Percentiles rank a stretch among this genome's conserved stretches.
phyloP scores from a whole-genome alignment of 2,888 invertebrate species.

The Acleris holmiana region DNA sequence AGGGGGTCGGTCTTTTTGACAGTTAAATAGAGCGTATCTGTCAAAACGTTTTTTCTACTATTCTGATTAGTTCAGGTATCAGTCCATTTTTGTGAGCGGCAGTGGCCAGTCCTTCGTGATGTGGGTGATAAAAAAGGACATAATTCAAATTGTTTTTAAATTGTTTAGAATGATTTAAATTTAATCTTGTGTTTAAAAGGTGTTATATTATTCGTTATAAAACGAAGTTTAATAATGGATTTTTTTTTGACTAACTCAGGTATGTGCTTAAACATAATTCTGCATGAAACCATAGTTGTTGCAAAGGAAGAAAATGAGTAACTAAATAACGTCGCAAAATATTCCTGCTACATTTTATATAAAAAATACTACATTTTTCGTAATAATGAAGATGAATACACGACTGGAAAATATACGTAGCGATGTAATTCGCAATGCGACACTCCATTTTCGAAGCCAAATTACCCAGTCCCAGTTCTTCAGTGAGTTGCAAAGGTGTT shows the following conservation, averaged over 20 bases:
- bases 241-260: slow-evolving; percentile 13
- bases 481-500: slow-evolving; percentile 11
- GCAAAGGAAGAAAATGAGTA: no score
- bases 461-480: slow-evolving; percentile 19
- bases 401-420: slow-evolving; percentile 15
- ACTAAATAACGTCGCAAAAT: no score
- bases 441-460: slow-evolving; percentile 22
- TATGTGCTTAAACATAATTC: not conserved
- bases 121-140: slow-evolving; percentile 31
- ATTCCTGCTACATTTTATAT: not conserved
- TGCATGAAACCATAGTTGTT: not conserved
- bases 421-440: slow-evolving; percentile 20
- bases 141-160: not conserved
- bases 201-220: not conserved
- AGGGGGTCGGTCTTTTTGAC: slow-evolving; percentile 72
- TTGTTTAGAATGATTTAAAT: not conserved
- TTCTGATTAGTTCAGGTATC: slow-evolving; percentile 70
- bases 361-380: not conserved
- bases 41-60: slow-evolving; percentile 69
- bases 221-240: slow-evolving; percentile 4
- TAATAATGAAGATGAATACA: slow-evolving; percentile 22
- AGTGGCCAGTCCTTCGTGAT: slow-evolving; percentile 55
- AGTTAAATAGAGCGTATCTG: slow-evolving; percentile 67
- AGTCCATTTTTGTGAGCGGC: slow-evolving; percentile 59
- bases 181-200: not conserved